These are phyloP conservation scores for Protomyctophum bolini DNA, from an alignment of 2,113 vertebrate species.

Conservation along the genomic window DNA sequence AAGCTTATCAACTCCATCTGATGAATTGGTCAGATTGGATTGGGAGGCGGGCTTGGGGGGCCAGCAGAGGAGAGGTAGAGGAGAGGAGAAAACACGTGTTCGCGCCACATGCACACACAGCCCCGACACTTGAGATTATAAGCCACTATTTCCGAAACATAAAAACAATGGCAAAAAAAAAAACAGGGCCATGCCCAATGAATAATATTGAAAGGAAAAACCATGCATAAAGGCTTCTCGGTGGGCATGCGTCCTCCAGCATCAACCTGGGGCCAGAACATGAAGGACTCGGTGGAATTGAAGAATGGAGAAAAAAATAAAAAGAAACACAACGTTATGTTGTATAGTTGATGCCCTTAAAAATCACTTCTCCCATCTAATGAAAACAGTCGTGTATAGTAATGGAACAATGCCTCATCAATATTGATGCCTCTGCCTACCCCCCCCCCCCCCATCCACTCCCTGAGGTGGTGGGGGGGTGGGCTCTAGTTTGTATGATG, in stretches of 20 bases:
- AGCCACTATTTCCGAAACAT: constrained; percentile 53
- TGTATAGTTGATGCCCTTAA: constrained; percentile 62
- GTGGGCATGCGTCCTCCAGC: constrained; percentile 50
- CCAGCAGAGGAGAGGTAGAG: constrained; percentile 38
- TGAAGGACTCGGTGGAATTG: constrained; percentile 54
- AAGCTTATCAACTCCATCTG: constrained; percentile 82
- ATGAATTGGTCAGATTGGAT: constrained; percentile 81
- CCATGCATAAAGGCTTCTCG: constrained; percentile 56
- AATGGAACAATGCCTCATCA: constrained; percentile 66
- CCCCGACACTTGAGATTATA: constrained; percentile 63
- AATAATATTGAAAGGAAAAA: constrained; percentile 71
- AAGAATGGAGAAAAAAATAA: constrained; percentile 59
- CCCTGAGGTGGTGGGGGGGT: too few species aligned
- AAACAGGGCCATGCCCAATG: constrained; percentile 59
- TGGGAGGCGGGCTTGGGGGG: constrained; percentile 73
- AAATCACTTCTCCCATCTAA: constrained; percentile 63
- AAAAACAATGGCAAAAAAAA: constrained; percentile 68
- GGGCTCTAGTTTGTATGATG: constrained; percentile 7
- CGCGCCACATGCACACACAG: neutral
- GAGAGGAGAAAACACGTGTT: neutral
- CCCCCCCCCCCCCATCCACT: too few species aligned
- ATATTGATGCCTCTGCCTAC: constrained; percentile 51
- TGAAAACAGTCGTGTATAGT: constrained; percentile 47
- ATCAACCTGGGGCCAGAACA: constrained; percentile 68
- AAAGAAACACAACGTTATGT: constrained; percentile 61